Evolutionary conservation across 1,140 invertebrate species (phyloP), one percentile per base, ranked within the genome.

Genomic region (Aphaenogaster floridana): DNA sequence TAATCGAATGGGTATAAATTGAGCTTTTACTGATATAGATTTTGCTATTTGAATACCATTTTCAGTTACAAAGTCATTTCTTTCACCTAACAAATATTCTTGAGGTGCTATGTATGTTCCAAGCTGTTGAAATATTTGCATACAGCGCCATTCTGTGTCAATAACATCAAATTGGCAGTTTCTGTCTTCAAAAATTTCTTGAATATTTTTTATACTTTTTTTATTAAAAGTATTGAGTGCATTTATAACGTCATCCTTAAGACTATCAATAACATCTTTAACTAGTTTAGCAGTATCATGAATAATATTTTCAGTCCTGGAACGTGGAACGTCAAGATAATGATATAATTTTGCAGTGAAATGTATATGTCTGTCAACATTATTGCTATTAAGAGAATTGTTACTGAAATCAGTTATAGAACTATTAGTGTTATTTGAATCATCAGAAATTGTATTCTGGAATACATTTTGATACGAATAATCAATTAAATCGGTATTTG

Each of bases 31-130:
- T 39, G 34, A 34, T 64, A 64, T 17, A 2, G 34, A 36, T 39
- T 64, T 64, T 64, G 61, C 61, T 39, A 64, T 64, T 64, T 36
- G 34, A 17, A 64, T 64, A 17, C 34, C 15, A 1, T 64, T 64
- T 64, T 39, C 5, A 64, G 3, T 17, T 13, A 39, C 2, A 17
- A 64, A 64, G 61, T 64, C 34, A 39, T n/a, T 64, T 64, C 61
- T 64, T 39, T 64, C 61, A 17, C 61, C 61, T 64, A 64, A 64
- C 34, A 64, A 64, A 64, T 64, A 64, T 39, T 64, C 34, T 64
- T 39, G 5, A 64, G 15, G 61, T 64, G 15, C 61, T 39, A 64
- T 61, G 28, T 61, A 61, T 15, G 11, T 61, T 61, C 11, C 59
- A 61, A 61, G 4, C 4, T 61, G 59, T 61, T 34, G 59, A 61